phyloP scores from a whole-genome alignment of 1,140 invertebrate species.

The Diprion similis region DNA sequence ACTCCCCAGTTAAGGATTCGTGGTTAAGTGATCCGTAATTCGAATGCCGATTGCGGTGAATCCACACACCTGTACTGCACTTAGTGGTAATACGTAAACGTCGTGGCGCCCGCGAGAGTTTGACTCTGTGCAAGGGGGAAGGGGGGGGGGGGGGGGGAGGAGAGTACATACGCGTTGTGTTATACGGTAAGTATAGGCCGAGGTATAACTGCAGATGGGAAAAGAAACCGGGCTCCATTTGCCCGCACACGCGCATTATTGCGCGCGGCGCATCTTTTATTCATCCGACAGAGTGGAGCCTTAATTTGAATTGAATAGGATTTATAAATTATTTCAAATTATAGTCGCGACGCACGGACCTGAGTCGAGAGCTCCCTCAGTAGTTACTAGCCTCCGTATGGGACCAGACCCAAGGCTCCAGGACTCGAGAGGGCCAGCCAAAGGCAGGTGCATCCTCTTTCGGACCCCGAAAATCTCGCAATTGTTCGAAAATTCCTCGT shows the following conservation, averaged over 20 bases:
- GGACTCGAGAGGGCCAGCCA: background rate
- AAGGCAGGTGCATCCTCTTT: too few species aligned
- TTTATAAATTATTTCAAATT: constrained; percentile 64
- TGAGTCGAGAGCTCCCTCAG: constrained; percentile 26
- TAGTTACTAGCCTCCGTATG: constrained; percentile 20
- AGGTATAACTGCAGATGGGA: too few species aligned
- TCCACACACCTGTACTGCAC: background rate
- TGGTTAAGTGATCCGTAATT: too few species aligned
- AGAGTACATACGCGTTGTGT: too few species aligned
- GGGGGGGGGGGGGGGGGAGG: too few species aligned
- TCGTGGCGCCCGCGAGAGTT: background rate
- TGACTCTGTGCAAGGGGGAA: too few species aligned
- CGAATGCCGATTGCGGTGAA: background rate
- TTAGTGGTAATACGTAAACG: background rate
- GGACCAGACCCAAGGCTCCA: background rate
- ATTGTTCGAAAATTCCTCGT: too few species aligned
- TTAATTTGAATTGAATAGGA: constrained; percentile 62
- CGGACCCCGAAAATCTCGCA: too few species aligned
- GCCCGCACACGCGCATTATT: constrained; percentile 42
- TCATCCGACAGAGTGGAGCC: constrained; percentile 61
- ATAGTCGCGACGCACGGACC: constrained; percentile 56
- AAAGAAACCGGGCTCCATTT: constrained; percentile 33
- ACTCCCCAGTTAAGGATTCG: too few species aligned
- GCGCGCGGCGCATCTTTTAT: constrained; percentile 56
- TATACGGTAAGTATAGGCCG: too few species aligned